Conservation (phyloP, 1,140 invertebrate genomes). For the Sitodiplosis mosellana region DNA sequence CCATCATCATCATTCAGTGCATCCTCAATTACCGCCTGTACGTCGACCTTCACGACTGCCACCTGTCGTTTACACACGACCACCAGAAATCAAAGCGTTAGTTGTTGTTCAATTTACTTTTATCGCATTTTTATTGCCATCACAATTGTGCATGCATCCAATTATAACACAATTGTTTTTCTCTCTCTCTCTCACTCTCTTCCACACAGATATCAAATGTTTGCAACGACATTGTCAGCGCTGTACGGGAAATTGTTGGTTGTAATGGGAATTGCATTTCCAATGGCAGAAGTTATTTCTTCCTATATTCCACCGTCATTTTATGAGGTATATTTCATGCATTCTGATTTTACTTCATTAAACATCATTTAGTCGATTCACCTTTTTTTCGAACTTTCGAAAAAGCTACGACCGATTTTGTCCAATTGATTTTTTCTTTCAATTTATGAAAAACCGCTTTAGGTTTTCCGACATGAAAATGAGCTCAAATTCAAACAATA, state of each 20-base stretch:
- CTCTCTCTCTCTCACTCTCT: slow-evolving; percentile 14
- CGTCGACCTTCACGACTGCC: slow-evolving; percentile 22
- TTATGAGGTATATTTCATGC: slow-evolving; percentile 57
- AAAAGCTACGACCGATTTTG: too few relatives aligned
- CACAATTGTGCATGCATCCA: not conserved
- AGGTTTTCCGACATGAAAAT: too few relatives aligned
- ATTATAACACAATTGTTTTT: not conserved
- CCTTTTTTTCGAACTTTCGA: too few relatives aligned
- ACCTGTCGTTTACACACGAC: slow-evolving; percentile 20
- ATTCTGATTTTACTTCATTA: too few relatives aligned
- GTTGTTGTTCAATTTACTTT: slow-evolving; percentile 1
- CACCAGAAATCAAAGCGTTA: slow-evolving; percentile 5
- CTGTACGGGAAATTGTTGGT: slow-evolving; percentile 86
- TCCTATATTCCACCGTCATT: slow-evolving; percentile 81
- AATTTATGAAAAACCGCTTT: too few relatives aligned
- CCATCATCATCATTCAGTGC: slow-evolving; percentile 20
- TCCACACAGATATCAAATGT: slow-evolving; percentile 39
- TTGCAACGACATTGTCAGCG: slow-evolving; percentile 74
- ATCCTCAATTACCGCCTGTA: slow-evolving; percentile 21
- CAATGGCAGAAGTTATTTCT: slow-evolving; percentile 79
- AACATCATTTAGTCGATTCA: too few relatives aligned
- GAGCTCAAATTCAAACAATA: too few relatives aligned
- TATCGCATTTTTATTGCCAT: slow-evolving; percentile 3
- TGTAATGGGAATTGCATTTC: slow-evolving; percentile 84
- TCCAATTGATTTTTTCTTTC: too few relatives aligned